Evolutionary conservation across 1,140 invertebrate species (phyloP), one percentile per base, ranked within the genome.

Genomic region (Samia ricini): DNA sequence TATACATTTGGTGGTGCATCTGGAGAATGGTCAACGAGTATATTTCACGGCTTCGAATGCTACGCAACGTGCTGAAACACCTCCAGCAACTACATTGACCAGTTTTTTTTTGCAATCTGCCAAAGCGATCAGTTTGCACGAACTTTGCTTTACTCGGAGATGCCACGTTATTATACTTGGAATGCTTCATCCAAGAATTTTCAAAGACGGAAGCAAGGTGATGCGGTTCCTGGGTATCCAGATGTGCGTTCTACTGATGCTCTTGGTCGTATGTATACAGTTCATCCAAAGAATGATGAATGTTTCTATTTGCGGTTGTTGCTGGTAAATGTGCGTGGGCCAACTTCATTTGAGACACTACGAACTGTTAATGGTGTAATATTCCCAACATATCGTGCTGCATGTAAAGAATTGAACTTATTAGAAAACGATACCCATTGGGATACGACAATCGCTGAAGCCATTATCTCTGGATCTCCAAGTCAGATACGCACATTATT

Each of bases 11-110:
- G 60, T 51, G 7, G 55, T 63, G 24, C 61, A 63, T 63, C n/a
- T 63, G 42, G 56, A 63, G 24, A 63, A 63, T 63, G 61, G 49
- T 58, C 61, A 58, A 58, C 23, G 61, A 36, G 56, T 58, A 22
- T 63, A 63, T 58, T 57, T 63, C 23, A 63, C 55, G 8, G 55
- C 22, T 19, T 33, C 42, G 18, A 63, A 63, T 29, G 61, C 49
- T 12, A 12, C 12, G 8, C 33, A 49, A 48, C 26, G 56, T 6
- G 56, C 22, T 42, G 58, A 55, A 36, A 55, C 6, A 23, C 54
- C 63, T 20, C 55, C 59, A 56, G 21, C 52, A 15, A 56, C 52
- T 19, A 65, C 24, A 49, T 65, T 65, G 21, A 49, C 36, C 57
- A 58, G 29, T 23, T 58, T 58, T n/a, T n/a, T 19, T 58, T 58